Evolutionary conservation across 2,888 invertebrate genomes (phyloP).

Genomic region (Acronicta leporina): DNA sequence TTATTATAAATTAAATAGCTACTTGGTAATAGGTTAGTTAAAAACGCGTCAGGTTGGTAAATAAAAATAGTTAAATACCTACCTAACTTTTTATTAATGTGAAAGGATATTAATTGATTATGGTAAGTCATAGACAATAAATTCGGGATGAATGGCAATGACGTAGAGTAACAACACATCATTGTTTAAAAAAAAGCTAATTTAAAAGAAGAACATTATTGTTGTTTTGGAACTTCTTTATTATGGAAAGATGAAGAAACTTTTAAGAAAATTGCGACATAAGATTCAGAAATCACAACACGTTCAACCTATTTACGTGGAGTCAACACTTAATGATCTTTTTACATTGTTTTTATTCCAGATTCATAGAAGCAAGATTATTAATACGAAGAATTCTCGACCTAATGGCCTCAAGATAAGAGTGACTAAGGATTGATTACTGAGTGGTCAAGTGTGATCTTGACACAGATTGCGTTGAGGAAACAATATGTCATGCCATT

Average conservation of each 20-base stretch:
- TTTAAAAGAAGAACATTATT: constrained; percentile 27
- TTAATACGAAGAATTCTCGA: constrained; percentile 46
- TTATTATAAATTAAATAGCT: constrained; percentile 70
- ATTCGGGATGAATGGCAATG: constrained; percentile 11
- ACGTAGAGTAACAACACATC: constrained; percentile 7
- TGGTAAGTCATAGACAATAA: constrained; percentile 38
- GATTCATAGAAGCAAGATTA: constrained; percentile 64
- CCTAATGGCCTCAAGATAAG: constrained; percentile 52
- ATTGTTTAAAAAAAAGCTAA: constrained; percentile 13
- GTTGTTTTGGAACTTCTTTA: constrained; percentile 34
- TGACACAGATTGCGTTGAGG: constrained; percentile 80
- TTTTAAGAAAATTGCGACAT: constrained; percentile 43
- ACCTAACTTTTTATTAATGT: constrained; percentile 39
- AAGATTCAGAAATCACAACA: constrained; percentile 63
- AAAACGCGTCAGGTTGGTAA: constrained; percentile 61
- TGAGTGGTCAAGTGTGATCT: constrained; percentile 65
- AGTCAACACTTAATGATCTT: constrained; percentile 62
- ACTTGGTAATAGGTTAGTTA: constrained; percentile 66
- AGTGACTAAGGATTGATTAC: constrained; percentile 34
- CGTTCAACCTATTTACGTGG: constrained; percentile 80
- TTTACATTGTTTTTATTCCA: constrained; percentile 69
- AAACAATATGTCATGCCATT: constrained; percentile 72
- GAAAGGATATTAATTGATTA: constrained; percentile 40
- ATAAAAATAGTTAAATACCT: constrained; percentile 56
- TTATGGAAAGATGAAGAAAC: constrained; percentile 39